Conservation (phyloP, 2,888 invertebrate genomes). For the Habrosyne pyritoides region DNA sequence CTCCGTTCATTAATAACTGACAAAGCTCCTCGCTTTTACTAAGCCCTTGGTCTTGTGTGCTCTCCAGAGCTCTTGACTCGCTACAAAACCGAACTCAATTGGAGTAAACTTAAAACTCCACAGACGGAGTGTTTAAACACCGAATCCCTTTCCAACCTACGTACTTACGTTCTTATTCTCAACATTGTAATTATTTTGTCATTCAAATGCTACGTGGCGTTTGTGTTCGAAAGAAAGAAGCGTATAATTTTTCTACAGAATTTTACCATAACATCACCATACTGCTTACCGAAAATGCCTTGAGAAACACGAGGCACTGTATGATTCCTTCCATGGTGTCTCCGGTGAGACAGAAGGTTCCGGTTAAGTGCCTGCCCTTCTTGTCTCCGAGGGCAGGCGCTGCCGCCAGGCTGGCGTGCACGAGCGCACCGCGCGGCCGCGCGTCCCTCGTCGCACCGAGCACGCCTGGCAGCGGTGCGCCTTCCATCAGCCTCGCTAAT, state of each 20-base stretch:
- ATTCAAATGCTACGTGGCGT: not conserved
- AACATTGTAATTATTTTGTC: not conserved
- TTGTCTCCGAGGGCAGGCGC: slow-evolving; percentile 88
- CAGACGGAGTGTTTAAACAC: slow-evolving; percentile 20
- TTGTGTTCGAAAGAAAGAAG: not conserved
- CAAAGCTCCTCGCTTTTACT: slow-evolving; percentile 53
- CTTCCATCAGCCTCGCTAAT: slow-evolving; percentile 91
- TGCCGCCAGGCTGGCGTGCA: slow-evolving; percentile 90
- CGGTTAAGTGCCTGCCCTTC: slow-evolving; percentile 92
- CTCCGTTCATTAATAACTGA: slow-evolving; percentile 66
- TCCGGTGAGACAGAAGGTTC: slow-evolving; percentile 94
- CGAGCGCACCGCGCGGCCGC: slow-evolving; percentile 87
- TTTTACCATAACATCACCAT: not conserved
- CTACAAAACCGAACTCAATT: slow-evolving; percentile 47
- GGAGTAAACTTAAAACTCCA: slow-evolving; percentile 32
- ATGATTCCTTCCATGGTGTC: slow-evolving; percentile 97
- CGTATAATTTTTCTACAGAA: not conserved
- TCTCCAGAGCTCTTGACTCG: slow-evolving; percentile 18
- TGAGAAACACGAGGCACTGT: slow-evolving; percentile 95
- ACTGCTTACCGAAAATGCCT: slow-evolving; percentile 94
- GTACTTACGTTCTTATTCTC: slow-evolving; percentile 33
- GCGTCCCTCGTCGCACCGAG: slow-evolving; percentile 82
- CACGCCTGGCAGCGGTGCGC: slow-evolving; percentile 86
- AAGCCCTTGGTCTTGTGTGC: slow-evolving; percentile 47
- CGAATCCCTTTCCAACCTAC: slow-evolving; percentile 33